Percentiles rank a stretch among this genome's conserved stretches.
phyloP scores from a whole-genome alignment of 2,797 vertebrate genomes.

The Epinephelus awoara region DNA sequence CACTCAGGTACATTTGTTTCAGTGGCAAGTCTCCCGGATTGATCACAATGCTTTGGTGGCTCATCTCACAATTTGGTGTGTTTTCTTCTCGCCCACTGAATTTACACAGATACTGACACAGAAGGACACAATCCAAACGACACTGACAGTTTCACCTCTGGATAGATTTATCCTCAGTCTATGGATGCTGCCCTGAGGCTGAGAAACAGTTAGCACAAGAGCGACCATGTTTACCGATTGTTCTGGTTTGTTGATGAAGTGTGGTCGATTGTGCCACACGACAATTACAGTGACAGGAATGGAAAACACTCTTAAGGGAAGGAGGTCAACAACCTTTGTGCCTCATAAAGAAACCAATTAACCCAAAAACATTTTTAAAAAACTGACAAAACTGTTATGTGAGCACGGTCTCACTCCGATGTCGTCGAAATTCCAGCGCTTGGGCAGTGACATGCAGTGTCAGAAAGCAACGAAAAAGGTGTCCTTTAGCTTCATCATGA shows the following conservation, averaged over 20 bases:
- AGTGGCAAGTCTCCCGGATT: conserved; percentile 11
- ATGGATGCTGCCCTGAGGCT: conserved; percentile 3
- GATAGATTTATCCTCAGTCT: conserved; percentile 27
- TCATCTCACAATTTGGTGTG: conserved; percentile 3
- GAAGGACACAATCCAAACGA: conserved; percentile 3
- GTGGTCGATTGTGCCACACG: not conserved
- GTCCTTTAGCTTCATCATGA: too few relatives aligned
- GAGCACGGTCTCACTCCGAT: too few relatives aligned
- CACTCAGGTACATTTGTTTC: conserved; percentile 25
- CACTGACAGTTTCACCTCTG: conserved; percentile 14
- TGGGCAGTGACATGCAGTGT: too few relatives aligned
- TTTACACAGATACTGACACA: conserved; percentile 31
- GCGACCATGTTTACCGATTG: conserved; percentile 18
- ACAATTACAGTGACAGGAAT: conserved; percentile 3
- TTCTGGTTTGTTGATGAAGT: conserved; percentile 32
- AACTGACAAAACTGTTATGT: not conserved
- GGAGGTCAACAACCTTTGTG: not conserved
- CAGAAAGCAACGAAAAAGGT: too few relatives aligned
- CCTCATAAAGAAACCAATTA: not conserved
- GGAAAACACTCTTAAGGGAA: conserved; percentile 10
- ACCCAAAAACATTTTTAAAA: not conserved
- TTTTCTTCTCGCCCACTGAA: not conserved
- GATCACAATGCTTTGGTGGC: not conserved
- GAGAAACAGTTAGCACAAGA: conserved; percentile 42
- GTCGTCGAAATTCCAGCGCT: too few relatives aligned